Percentiles rank a stretch among this genome's conserved stretches.
Evolutionary conservation across 2,888 invertebrate species (phyloP).

Genomic region (Drosophila greeni): DNA sequence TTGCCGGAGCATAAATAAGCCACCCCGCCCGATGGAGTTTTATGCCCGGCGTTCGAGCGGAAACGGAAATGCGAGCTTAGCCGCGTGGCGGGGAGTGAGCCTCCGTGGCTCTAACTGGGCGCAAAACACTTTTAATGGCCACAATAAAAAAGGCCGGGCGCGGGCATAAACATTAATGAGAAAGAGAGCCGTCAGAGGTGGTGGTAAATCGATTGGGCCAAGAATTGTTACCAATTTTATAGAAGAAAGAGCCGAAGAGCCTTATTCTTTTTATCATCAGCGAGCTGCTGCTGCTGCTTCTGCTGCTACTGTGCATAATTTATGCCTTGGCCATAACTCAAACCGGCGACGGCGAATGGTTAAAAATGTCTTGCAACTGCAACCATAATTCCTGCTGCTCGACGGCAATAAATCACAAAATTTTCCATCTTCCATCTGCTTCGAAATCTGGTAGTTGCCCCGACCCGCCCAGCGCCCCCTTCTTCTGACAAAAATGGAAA

Average conservation of each 20-base stretch:
- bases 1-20: conserved; percentile 38
- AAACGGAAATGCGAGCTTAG: conserved; percentile 46
- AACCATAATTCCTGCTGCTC: conserved; percentile 39
- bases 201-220: conserved; percentile 17
- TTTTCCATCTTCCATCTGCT: conserved; percentile 38
- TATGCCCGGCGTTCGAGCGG: conserved; percentile 66
- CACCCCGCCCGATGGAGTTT: conserved; percentile 53
- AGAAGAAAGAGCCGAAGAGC: background rate
- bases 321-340: conserved; percentile 38
- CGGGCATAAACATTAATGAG: conserved; percentile 30
- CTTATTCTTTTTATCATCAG: conserved; percentile 6
- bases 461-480: background rate
- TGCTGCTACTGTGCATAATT: conserved; percentile 31
- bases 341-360: conserved; percentile 28
- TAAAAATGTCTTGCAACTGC: conserved; percentile 42
- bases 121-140: conserved; percentile 30
- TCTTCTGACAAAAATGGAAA: conserved; percentile 4
- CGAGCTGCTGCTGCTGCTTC: background rate
- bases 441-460: conserved; percentile 11
- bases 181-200: background rate
- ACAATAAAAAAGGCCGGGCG: conserved; percentile 27
- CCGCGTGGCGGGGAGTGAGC: conserved; percentile 2
- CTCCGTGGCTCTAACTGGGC: conserved; percentile 11
- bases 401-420: conserved; percentile 35
- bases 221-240: conserved; percentile 7